Conservation (phyloP, 1,140 invertebrate species). For the Centruroides sculpturatus region DNA sequence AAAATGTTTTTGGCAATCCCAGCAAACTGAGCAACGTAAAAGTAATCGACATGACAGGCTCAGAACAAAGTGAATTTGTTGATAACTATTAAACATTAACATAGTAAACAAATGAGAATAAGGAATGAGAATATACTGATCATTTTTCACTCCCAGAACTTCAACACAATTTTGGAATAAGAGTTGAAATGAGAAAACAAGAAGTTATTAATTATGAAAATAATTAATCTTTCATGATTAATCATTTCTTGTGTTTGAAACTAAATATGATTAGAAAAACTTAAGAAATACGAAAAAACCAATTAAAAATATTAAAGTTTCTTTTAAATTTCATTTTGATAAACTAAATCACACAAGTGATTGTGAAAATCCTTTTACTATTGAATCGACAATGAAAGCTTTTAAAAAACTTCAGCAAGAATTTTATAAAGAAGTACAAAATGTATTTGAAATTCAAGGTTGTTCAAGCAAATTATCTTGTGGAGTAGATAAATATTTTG, state of each 20-base stretch:
- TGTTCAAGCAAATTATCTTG: not conserved
- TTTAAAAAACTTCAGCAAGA: slow-evolving; percentile 54
- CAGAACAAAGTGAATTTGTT: slow-evolving; percentile 79
- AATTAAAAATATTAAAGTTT: slow-evolving; percentile 53
- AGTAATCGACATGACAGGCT: slow-evolving; percentile 97
- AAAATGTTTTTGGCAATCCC: slow-evolving; percentile 9
- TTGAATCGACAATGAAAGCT: slow-evolving; percentile 53
- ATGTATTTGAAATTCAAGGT: slow-evolving; percentile 36
- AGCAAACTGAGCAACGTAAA: slow-evolving; percentile 63
- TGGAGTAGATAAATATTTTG: slow-evolving; percentile 30
- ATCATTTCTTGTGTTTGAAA: slow-evolving; percentile 59
- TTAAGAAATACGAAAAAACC: slow-evolving; percentile 57
- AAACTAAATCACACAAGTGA: slow-evolving; percentile 5
- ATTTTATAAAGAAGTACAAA: slow-evolving; percentile 50
- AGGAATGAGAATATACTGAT: slow-evolving; percentile 29
- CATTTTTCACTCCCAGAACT: slow-evolving; percentile 67
- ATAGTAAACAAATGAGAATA: slow-evolving; percentile 35
- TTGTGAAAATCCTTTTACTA: slow-evolving; percentile 37
- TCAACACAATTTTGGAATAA: slow-evolving; percentile 75
- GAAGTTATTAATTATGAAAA: slow-evolving; percentile 82
- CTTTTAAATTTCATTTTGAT: slow-evolving; percentile 55
- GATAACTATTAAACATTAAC: slow-evolving; percentile 77
- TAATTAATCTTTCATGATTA: slow-evolving; percentile 54
- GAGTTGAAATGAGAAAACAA: slow-evolving; percentile 87
- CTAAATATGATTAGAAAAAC: slow-evolving; percentile 49